phyloP scores from a whole-genome alignment of 2,888 invertebrate species.

The Melolontha melolontha region DNA sequence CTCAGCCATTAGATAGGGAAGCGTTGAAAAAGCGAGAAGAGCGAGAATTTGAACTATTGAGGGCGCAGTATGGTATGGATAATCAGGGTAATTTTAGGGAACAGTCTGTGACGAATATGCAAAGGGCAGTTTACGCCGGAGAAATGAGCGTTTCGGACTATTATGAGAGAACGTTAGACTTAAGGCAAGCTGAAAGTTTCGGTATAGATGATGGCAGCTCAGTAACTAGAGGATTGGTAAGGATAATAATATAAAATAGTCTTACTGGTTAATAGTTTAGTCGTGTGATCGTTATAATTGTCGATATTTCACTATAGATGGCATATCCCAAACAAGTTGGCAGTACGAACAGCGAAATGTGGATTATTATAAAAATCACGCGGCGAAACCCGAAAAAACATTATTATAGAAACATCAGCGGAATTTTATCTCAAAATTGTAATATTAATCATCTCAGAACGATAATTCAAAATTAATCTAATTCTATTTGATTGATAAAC shows the following conservation, averaged over 20 bases:
- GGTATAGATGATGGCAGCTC: conserved; percentile 88
- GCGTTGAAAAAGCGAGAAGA: conserved; percentile 81
- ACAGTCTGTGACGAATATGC: conserved; percentile 83
- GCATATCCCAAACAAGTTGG: too few relatives aligned
- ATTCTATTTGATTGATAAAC: too few relatives aligned
- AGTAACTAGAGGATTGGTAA: conserved; percentile 77
- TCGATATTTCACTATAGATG: too few relatives aligned
- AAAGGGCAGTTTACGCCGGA: conserved; percentile 86
- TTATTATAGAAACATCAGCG: too few relatives aligned
- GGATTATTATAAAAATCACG: too few relatives aligned
- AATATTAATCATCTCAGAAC: too few relatives aligned
- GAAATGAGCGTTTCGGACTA: conserved; percentile 88
- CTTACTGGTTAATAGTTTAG: not conserved
- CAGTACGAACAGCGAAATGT: too few relatives aligned
- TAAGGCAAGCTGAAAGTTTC: conserved; percentile 79
- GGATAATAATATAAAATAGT: conserved; percentile 39
- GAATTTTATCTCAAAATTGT: too few relatives aligned
- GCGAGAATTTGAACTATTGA: conserved; percentile 82
- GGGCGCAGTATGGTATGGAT: conserved; percentile 91
- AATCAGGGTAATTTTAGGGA: conserved; percentile 85
- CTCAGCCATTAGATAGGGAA: conserved; percentile 69
- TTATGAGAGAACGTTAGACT: conserved; percentile 83
- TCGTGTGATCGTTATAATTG: too few relatives aligned
- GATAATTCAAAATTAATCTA: too few relatives aligned
- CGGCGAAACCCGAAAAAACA: too few relatives aligned